Conservation (phyloP, 2,888 invertebrate species). For the Temnothorax rugatulus region DNA sequence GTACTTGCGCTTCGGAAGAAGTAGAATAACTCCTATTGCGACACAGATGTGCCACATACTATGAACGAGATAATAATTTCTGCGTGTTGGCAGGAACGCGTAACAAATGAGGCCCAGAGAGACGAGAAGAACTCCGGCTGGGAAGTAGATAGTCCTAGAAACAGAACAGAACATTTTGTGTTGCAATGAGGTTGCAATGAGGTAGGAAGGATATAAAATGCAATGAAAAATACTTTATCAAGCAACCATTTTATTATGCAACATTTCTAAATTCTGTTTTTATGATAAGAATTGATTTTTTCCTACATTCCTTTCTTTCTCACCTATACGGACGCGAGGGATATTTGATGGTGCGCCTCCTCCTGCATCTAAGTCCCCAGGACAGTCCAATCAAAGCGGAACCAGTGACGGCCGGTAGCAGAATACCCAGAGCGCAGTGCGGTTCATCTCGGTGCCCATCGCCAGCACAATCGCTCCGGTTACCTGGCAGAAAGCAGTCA, state of each 20-base stretch:
- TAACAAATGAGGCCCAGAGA: conserved; percentile 92
- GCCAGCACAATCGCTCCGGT: conserved; percentile 93
- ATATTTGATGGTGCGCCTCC: conserved; percentile 87
- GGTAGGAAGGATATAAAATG: background rate
- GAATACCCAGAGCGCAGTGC: conserved; percentile 93
- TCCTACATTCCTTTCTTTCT: background rate
- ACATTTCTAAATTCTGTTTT: background rate
- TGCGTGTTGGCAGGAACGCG: conserved; percentile 94
- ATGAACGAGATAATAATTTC: conserved; percentile 96
- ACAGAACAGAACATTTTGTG: background rate
- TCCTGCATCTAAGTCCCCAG: conserved; percentile 91
- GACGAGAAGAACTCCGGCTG: conserved; percentile 91
- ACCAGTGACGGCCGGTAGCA: conserved; percentile 91
- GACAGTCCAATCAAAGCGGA: conserved; percentile 89
- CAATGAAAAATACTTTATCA: conserved; percentile 3
- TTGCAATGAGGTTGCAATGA: background rate
- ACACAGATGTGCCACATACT: conserved; percentile 96
- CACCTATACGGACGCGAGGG: conserved; percentile 90
- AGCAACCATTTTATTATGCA: background rate
- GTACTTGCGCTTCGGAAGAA: conserved; percentile 90
- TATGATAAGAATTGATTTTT: background rate
- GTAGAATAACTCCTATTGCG: conserved; percentile 92
- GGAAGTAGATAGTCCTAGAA: conserved; percentile 83
- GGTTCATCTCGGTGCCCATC: conserved; percentile 93
- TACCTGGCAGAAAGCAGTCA: conserved; percentile 87